Percentiles rank a stretch among this genome's conserved stretches.
These are phyloP conservation scores for Galaxias olidus DNA, from an alignment of 2,797 vertebrate species.

Conservation along the genomic window DNA sequence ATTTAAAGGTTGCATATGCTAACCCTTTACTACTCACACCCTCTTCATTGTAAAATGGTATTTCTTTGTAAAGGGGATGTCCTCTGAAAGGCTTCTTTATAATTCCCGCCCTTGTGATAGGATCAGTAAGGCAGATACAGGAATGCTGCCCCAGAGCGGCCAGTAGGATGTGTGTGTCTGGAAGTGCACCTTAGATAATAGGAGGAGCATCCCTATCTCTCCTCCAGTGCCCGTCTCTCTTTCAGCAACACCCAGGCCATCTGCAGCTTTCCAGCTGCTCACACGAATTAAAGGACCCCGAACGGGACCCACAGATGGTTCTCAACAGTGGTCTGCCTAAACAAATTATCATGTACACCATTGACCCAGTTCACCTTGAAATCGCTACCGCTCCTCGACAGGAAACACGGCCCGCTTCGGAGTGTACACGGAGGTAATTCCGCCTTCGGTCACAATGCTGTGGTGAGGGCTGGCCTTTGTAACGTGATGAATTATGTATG, in stretches of 20 bases:
- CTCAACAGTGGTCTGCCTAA: conserved; percentile 76
- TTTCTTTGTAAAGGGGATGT: no score
- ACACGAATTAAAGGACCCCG: conserved; percentile 64
- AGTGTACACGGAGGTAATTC: conserved; percentile 49
- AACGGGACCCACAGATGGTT: conserved; percentile 70
- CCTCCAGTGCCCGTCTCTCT: background rate
- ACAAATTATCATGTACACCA: conserved; percentile 74
- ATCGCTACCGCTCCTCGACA: conserved; percentile 57
- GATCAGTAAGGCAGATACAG: no score
- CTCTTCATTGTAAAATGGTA: no score
- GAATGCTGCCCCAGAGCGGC: no score
- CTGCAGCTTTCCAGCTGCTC: conserved; percentile 81
- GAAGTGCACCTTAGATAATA: conserved; percentile 5
- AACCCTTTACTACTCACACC: no score
- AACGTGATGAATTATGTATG: conserved; percentile 60
- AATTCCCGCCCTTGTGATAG: no score
- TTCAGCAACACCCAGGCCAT: conserved; percentile 60
- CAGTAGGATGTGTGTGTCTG: no score
- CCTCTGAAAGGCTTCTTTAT: no score
- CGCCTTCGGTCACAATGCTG: conserved; percentile 58
- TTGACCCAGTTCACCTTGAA: conserved; percentile 75
- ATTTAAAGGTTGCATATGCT: no score
- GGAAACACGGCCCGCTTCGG: conserved; percentile 44
- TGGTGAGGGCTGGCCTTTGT: conserved; percentile 45
- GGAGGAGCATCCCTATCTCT: background rate